Evolutionary conservation across 2,888 invertebrate species (phyloP), one percentile per base, ranked within the genome.

Genomic region (Drosophila limbata): DNA sequence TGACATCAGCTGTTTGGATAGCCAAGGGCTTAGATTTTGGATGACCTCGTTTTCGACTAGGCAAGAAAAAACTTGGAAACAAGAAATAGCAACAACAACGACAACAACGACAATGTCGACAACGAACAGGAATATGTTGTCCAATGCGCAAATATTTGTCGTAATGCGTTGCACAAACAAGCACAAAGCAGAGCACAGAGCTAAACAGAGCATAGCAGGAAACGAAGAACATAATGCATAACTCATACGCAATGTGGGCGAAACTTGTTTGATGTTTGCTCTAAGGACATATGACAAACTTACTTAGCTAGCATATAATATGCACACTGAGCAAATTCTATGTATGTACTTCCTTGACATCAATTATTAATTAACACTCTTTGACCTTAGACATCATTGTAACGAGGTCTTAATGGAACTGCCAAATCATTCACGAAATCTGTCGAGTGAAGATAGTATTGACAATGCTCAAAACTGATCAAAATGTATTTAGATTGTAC

Each of bases 1-100:
- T 83, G 83, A 83, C 83, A 84, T 80, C 83, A 84, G 83, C 82
- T 84, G 83, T 77, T 82, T 83, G 79, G 67, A 68, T 73, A 83
- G 82, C 84, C 69, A 70, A 74, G 82, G 82, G 82, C 77, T 79
- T 84, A 82, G 82, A 82, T 82, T 79, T 79, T 51, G 70, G 65
- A 77, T 83, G 82, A 84, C 82, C 82, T 74, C 84, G 80, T 82
- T 83, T 65, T n/a, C 51, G 39, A 25, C 62, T 56, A 75, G 72
- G 62, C 75, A 75, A 64, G 64, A 70, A 72, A 72, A 75, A 67
- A 65, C 72, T 78, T 31, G 39, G 66, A 60, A 70, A 37, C 50
- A 48, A 67, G 62, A 44, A 59, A 42, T 53, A 63, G 70, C 57
- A 61, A 56, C 51, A 61, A 39, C 33, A 37, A 19, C 55, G 51